Base-by-base conservation (phyloP, 2,797 vertebrate species). In the Artibeus lituratus region DNA sequence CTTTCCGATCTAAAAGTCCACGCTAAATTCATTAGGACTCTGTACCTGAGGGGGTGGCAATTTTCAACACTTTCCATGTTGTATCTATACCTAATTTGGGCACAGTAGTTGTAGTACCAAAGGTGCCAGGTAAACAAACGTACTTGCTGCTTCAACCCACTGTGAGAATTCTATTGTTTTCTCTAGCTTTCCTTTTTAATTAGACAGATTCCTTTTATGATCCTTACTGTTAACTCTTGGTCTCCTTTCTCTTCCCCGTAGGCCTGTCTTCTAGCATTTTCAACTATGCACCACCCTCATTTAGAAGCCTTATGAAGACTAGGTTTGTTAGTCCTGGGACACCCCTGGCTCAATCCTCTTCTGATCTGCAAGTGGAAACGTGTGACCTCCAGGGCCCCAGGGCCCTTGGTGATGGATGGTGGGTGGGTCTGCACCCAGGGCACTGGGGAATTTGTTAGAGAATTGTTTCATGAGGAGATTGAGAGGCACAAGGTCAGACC, bases 401-500 rank as follows among this genome's bases (percentile, higher is more conserved):
- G 70, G 44, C 53, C 55, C 81, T 80, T 57, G 51, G 88, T 87
- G 92, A 95, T 87, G 57, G 83, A 73, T 57, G 12, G 73, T 67
- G 39, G 62, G 73, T 0, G 2, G 10, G 2, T 78, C 57, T 90
- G 84, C 92, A 83, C 76, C 39, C 78, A 35, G 65, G 51, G 24
- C 35, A 21, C 21, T 89, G 77, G 62, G 72, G 72, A 96, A 92
- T 24, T 29, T 44, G 44, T 82, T 37, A 53, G 70, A 69, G 42
- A 86, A 89, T n/a, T 67, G 32, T 95, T 96, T 83, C 86, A 72
- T 87, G 49, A 74, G 70, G 65, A 95, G 82, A 91, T 96, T 96
- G 91, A 95, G 42, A 44, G 80, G 24, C 86, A 37, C 51, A 57
- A 65, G 88, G 89, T 86, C 65, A 91, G 94, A 91, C 74, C 92